Base-by-base conservation (phyloP, 2,888 invertebrate genomes). In the Trissolcus brochymenae region DNA sequence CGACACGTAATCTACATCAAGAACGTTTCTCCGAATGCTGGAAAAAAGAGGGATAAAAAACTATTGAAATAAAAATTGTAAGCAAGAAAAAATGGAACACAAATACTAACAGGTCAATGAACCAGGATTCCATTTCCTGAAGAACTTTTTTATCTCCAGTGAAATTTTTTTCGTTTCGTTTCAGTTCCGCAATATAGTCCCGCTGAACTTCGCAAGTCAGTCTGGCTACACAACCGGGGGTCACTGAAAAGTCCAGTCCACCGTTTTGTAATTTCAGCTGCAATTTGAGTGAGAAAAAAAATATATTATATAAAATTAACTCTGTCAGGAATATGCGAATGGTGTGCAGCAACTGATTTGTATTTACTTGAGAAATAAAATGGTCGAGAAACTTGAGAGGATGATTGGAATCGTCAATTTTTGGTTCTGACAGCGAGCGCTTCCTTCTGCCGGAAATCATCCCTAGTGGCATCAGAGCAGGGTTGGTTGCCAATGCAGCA, bases 391-490 rank as follows among this genome's bases (percentile, higher is more conserved):
- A 66, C 25, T 80, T 79, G 29, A 81, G 61, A 35, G 85, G 79
- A 14, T 81, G 81, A 14, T 84, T 78, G 0, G 66, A 50, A 3
- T 64, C 49, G 17, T 41, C 79, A 25, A 79, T 57, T 21, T 57
- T 68, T 29, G 74, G 7, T 6, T 73, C 54, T 55, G 79, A 64
- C 13, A 67, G 72, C 29, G 87, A 87, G 64, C 93, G 90, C 84
- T 91, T 91, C 81, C 89, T 91, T 79, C 91, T 90, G 14, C 94
- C 94, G 14, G 93, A 92, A 7, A 95, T 90, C 0, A 94, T 93
- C 25, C 95, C 95, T 51, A 96, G 91, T 87, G 95, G 95, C 43
- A 96, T 88, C 13, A 96, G 91, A 61, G 95, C 91, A 4, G 96
- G 95, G 89, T 95, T 95, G 81, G 92, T 92, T 64, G 94, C 94